A percentile compares a stretch with the other conserved stretches of the same genome.
phyloP scores from a whole-genome alignment of 2,888 invertebrate genomes.

The Argyra leucocephala region DNA sequence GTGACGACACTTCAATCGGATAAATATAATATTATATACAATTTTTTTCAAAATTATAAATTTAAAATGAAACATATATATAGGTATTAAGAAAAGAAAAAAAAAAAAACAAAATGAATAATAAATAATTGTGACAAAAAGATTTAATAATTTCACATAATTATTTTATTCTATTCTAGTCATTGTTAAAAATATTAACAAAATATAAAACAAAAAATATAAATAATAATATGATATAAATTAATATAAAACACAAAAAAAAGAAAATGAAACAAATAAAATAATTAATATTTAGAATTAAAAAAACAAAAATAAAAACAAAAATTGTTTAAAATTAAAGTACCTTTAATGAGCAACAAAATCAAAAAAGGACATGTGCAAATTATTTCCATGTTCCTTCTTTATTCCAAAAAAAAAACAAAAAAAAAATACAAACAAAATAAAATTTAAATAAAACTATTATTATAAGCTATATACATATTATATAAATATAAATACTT shows the following conservation, averaged over 20 bases:
- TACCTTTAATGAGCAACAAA: constrained; percentile 13
- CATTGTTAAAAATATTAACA: background rate
- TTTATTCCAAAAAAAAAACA: constrained; percentile 4
- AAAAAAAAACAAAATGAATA: background rate
- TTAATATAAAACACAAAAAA: background rate
- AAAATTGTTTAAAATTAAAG: background rate
- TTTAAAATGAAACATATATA: background rate
- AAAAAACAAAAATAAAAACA: background rate
- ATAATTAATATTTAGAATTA: background rate
- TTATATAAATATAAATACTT: too few species aligned
- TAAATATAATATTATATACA: too few species aligned
- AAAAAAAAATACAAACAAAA: background rate
- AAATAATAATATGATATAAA: background rate
- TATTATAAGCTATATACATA: too few species aligned
- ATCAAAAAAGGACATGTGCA: constrained; percentile 10
- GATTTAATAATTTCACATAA: too few species aligned
- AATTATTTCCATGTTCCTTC: constrained; percentile 12
- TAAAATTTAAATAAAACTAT: background rate
- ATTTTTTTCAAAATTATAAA: background rate
- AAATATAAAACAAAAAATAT: background rate
- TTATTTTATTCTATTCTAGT: too few species aligned
- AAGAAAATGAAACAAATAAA: background rate
- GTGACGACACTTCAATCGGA: too few species aligned
- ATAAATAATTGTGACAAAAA: too few species aligned
- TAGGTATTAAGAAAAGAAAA: background rate